phyloP scores from a whole-genome alignment of 2,888 invertebrate genomes.

The Melieria crassipennis region DNA sequence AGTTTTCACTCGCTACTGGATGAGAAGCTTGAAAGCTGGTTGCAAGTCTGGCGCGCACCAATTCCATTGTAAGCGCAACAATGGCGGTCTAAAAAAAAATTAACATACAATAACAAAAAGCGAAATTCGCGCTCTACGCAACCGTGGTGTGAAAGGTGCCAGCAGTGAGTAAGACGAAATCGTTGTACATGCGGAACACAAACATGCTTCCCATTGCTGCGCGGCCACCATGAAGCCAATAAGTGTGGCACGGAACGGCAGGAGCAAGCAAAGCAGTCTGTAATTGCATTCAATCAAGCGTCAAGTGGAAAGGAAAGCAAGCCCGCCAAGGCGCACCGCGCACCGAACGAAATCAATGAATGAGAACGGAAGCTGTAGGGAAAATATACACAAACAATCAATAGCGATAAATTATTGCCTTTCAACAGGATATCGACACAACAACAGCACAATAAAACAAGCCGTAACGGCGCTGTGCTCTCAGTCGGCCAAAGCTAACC shows the following conservation, averaged over 20 bases:
- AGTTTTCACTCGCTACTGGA: too few species aligned
- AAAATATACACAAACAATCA: constrained; percentile 20
- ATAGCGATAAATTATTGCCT: constrained; percentile 27
- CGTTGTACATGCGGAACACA: too few species aligned
- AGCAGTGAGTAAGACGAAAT: background rate
- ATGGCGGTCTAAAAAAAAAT: too few species aligned
- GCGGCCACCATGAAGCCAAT: too few species aligned
- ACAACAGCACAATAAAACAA: background rate
- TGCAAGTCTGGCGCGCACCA: too few species aligned
- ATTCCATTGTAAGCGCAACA: too few species aligned
- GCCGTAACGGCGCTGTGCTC: too few species aligned
- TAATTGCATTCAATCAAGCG: constrained; percentile 30
- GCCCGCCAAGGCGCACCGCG: constrained; percentile 6
- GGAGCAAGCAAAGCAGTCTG: constrained; percentile 1
- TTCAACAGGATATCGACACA: constrained; percentile 4
- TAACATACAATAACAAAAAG: too few species aligned
- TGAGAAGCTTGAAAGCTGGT: too few species aligned
- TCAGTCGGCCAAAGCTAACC: too few species aligned
- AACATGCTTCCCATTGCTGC: too few species aligned
- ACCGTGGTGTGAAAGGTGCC: background rate
- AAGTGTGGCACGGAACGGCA: background rate
- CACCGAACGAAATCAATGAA: constrained; percentile 26
- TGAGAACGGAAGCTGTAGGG: constrained; percentile 25
- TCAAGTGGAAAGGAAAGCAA: constrained; percentile 3
- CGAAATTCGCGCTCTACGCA: background rate